Evolutionary conservation across 2,888 invertebrate genomes (phyloP), one percentile per base, ranked within the genome.

Genomic region (Cremastinae sp.): DNA sequence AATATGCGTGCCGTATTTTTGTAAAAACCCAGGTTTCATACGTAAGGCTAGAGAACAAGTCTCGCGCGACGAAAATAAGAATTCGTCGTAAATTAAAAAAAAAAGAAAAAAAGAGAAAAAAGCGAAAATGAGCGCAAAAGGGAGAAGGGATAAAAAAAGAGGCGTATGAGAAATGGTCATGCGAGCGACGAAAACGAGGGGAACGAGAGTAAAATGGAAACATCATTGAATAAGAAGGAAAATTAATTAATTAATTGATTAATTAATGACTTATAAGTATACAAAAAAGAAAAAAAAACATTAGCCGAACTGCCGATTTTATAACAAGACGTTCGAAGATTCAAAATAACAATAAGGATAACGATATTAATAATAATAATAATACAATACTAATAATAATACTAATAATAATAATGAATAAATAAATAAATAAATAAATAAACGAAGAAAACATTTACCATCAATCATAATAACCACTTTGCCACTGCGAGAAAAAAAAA

Each of bases 1-100:
- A 86, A 88, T 84, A 83, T 84, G 87, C 85, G 86, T 85, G 87
- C 83, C 88, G 89, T 89, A 89, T 89, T 89, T 89, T 89, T 89
- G 86, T 89, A 89, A 80, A 28, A 89, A 86, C 86, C 69, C 86
- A 86, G 88, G 84, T 89, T 89, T 89, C 88, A 88, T 89, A 89
- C 87, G 86, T 88, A 88, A 87, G 86, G 85, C 85, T 87, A 85
- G 83, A 87, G 84, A 87, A 83, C 28, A 28, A 28, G 28, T 28
- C 28, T 85, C 86, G 84, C 82, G 83, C 85, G 87, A 78, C 78
- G 85, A 28, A 85, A 82, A 86, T 22, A 85, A 82, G 85, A 41
- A 43, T 80, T 82, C 82, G 83, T 85, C 84, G 83, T 84, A 83
- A 82, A 80, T 79, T 28, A 3, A 28, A 28, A 2, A 28, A 28